Base-by-base conservation (phyloP, 2,888 invertebrate genomes). In the Agonopterix arenella region DNA sequence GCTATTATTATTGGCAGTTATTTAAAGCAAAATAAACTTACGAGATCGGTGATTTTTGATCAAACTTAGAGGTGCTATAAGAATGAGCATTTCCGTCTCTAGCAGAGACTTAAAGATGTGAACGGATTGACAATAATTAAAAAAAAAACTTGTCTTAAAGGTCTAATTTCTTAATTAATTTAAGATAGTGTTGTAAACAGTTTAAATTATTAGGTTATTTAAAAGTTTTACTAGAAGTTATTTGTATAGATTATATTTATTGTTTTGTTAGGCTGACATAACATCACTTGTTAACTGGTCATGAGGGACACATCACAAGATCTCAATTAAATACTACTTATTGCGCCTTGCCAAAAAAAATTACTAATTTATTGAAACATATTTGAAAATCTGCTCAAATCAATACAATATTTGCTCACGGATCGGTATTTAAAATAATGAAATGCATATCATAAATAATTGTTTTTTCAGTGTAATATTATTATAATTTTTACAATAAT, bases 321-420 rank as follows among this genome's bases (percentile, higher is more conserved):
- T 86, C 88, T 88, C 86, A 77, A 68, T 57, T 62, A 68, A 74
- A 84, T 79, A 83, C 79, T 84, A 78, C 68, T 68, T 63, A 68
- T 70, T 73, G 72, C 74, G 71, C 76, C 86, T 86, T 88, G 86
- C 86, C 88, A 86, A 86, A 86, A 81, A 80, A 50, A 18, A 62
- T 64, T 64, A 69, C 68, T 70, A 67, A 59, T 61, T 62, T 59
- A 44, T 43, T 11, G 13, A 43, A 28, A 13, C 7, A 1, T 13
- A 11, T 8, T 43, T 11, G 85, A 82, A 81, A n/a, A 55, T 11
- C 11, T 72, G 76, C 76, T 76, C 76, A 76, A 73, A 57, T 50
- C 46, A 11, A 54, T 53, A 2, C 59, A 61, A 10, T 43, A 11
- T 11, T 70, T 81, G 82, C 80, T 83, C 80, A 81, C 58, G 59